Evolutionary conservation across 2,113 vertebrate genomes (phyloP), one percentile per base, ranked within the genome.

Genomic region (Benitochromis conjunctus): DNA sequence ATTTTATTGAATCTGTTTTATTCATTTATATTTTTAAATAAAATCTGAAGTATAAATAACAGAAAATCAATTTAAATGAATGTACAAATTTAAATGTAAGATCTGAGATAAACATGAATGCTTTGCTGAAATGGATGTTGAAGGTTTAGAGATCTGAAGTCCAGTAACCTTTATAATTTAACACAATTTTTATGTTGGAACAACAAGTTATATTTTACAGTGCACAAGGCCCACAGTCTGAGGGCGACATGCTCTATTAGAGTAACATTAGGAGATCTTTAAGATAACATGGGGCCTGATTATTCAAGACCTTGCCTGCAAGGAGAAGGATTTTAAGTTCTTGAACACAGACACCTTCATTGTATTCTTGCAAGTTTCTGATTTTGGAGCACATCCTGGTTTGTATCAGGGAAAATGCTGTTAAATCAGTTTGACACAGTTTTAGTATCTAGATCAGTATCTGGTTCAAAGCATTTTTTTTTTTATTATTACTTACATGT

Each of bases 301-400:
- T 60, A 60, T 31, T 6, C 26, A 18, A 31, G 57, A 60, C 56
- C 14, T 60, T 18, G 14, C 14, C 0, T 60, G 26, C 0, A 58
- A 31, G 4, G 26, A 58, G 13, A 60, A 60, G 26, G 14, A 31
- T 31, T 60, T 60, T 60, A 31, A 18, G 57, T 60, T 60, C 26
- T 31, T 60, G 57, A 60, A 60, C 26, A 60, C 57, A 31, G 18
- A 60, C 57, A 31, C 57, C 57, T 60, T 60, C 5, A 18, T 60
- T 26, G 56, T 58, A 16, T 29, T 58, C 13, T 1, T 58, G 26
- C 57, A 58, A 0, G 2, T 58, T 31, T 58, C 57, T 31, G 57
- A 31, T 31, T 58, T 58, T 31, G 57, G 14, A 31, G 26, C 57
- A 58, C 57, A 31, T 58, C 8, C 9, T 58, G 26, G 26, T 58